Conservation (phyloP, 1,140 invertebrate species). For the Pantala flavescens region DNA sequence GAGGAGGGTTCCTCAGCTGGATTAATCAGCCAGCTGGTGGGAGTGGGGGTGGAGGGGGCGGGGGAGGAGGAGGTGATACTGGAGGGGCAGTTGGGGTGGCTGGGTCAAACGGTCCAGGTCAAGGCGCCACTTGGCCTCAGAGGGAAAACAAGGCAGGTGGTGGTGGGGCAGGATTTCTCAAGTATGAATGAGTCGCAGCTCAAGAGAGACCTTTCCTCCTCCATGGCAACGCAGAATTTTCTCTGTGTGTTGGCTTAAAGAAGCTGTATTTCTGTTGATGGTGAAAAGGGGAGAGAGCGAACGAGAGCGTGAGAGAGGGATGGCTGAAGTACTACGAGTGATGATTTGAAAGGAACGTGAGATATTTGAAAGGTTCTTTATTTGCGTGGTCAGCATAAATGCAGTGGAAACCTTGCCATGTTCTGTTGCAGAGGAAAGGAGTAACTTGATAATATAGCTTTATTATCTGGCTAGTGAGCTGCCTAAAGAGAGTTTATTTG, state of each 20-base stretch:
- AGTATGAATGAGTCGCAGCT: conserved; percentile 33
- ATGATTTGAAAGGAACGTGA: neutral
- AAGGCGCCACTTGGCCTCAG: conserved; percentile 37
- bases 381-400: neutral
- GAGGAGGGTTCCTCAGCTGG: conserved; percentile 43
- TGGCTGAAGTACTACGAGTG: neutral
- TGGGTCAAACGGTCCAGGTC: conserved; percentile 36
- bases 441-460: neutral
- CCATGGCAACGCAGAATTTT: neutral
- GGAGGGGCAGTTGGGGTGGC: conserved; percentile 23
- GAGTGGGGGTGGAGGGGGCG: conserved; percentile 34
- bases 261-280: neutral
- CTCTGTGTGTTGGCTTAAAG: neutral
- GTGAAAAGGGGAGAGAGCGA: neutral
- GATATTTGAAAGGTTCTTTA: neutral
- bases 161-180: conserved; percentile 37
- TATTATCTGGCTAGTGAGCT: neutral
- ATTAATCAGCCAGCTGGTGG: conserved; percentile 40
- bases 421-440: neutral
- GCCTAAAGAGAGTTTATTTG: neutral
- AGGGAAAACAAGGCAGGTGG: conserved; percentile 32
- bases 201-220: neutral
- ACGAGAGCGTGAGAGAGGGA: neutral
- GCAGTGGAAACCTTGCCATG: neutral
- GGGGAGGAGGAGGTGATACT: conserved; percentile 20